Evolutionary conservation across 1,140 invertebrate genomes (phyloP), one percentile per base, ranked within the genome.

Genomic region (Coelopa frigida): DNA sequence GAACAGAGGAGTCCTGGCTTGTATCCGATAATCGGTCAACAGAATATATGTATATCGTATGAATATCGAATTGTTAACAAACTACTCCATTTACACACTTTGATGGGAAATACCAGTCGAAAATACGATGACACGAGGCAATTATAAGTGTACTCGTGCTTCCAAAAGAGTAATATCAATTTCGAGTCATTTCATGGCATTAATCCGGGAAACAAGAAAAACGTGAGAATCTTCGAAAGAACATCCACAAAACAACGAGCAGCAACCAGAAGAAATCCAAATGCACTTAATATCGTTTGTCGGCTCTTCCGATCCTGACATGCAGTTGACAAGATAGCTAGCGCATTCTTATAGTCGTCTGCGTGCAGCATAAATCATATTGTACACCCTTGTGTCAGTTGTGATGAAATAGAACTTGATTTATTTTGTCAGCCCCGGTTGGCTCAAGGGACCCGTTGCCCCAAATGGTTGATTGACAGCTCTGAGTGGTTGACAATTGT

Each of bases 401-500:
- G 24, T 24, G 15, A 37, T 37, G 29, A 15, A 22, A 18, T 39
- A 21, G 27, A 46, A 27, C 27, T 42, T 48, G 40, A 43, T 42
- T 41, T 32, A 41, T 48, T 26, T 33, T 8, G 15, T 4, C 22
- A 20, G 18, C 22, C 37, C 6, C 40, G 33, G 23, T 41, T 48
- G 33, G 27, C 44, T 27, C 33, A 36, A 23, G n/a, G 6, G 12
- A 17, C 20, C 23, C 15, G 15, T 27, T 21, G 22, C 40, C 32
- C 40, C 24, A 42, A 42, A 42, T 42, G 12, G 22, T 55, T 65
- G 61, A 65, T 65, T 65, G 61, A 65, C 61, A 62, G 61, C 45
- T 52, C 56, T 54, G 63, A 65, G 61, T 65, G 61, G 56, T 57
- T 65, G 61, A 65, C 61, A 65, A 58, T 65, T 65, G 61, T 61